Conservation (phyloP, 2,888 invertebrate species). For the Eulithis testata region DNA sequence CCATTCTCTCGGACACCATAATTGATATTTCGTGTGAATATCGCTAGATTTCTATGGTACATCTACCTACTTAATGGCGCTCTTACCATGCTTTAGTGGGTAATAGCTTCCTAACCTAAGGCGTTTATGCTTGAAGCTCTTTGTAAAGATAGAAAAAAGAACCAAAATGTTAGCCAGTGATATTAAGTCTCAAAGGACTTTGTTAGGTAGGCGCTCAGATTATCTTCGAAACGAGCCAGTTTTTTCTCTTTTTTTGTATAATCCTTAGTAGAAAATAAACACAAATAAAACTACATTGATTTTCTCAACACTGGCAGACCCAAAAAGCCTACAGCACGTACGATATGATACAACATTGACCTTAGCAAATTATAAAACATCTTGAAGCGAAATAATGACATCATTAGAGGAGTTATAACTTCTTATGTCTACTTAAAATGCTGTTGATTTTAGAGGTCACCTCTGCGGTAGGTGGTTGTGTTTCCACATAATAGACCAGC, state of each 20-base stretch:
- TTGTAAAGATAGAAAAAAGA: conserved; percentile 3
- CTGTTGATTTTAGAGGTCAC: conserved; percentile 35
- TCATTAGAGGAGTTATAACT: conserved; percentile 32
- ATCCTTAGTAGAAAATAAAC: no score
- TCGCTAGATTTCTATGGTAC: conserved; percentile 26
- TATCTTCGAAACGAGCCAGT: no score
- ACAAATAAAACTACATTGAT: conserved; percentile 5
- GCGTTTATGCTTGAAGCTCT: conserved; percentile 16
- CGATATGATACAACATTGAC: conserved; percentile 20
- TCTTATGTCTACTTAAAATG: not conserved
- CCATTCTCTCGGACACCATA: conserved; percentile 46
- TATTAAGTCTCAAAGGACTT: not conserved
- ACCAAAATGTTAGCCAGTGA: not conserved
- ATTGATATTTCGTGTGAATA: conserved; percentile 50
- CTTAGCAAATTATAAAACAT: conserved; percentile 33
- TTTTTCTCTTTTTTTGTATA: no score
- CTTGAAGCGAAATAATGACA: conserved; percentile 25
- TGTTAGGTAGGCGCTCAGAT: not conserved
- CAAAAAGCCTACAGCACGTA: not conserved
- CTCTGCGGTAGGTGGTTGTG: conserved; percentile 2
- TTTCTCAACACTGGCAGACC: conserved; percentile 32
- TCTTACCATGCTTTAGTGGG: conserved; percentile 15
- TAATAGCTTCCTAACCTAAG: conserved; percentile 28
- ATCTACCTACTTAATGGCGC: conserved; percentile 22
- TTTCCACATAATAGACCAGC: conserved; percentile 4